A percentile compares a stretch with the other conserved stretches of the same genome.
phyloP scores from a whole-genome alignment of 2,113 vertebrate genomes.

The Syrmaticus mikado region DNA sequence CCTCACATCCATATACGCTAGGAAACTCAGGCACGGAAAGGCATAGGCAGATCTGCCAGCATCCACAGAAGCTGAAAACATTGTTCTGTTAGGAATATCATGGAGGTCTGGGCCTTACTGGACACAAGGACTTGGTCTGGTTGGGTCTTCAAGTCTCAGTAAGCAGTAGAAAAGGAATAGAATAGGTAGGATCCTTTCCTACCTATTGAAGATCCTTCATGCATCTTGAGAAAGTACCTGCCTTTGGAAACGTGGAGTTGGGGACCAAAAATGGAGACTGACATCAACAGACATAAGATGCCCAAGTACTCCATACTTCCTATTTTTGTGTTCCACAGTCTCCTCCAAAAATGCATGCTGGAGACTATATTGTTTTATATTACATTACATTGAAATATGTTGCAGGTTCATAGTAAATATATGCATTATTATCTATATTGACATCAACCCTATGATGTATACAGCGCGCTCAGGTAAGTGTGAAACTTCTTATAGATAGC shows the following conservation, averaged over 20 bases:
- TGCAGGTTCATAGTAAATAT: background rate
- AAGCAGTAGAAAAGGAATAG: background rate
- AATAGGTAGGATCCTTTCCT: background rate
- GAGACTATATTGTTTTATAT: background rate
- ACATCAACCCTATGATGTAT: background rate
- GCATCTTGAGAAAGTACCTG: background rate
- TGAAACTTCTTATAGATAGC: background rate
- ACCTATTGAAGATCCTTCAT: background rate
- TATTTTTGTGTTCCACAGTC: background rate
- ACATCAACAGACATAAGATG: rapidly evolving
- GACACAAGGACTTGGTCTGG: background rate
- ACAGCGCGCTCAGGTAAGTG: too few relatives aligned
- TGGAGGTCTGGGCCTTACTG: background rate
- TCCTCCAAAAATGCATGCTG: background rate
- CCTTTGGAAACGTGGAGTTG: background rate
- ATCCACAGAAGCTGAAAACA: rapidly evolving
- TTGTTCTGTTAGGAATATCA: background rate
- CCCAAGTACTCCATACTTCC: background rate
- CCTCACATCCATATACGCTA: background rate
- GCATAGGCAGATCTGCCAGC: background rate
- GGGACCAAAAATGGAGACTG: background rate
- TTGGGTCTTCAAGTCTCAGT: rapidly evolving
- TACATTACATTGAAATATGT: background rate
- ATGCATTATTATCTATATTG: background rate
- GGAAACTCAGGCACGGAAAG: background rate